These are phyloP conservation scores for Acyrthosiphon pisum DNA, from an alignment of 1,140 invertebrate species.

Conservation along the genomic window DNA sequence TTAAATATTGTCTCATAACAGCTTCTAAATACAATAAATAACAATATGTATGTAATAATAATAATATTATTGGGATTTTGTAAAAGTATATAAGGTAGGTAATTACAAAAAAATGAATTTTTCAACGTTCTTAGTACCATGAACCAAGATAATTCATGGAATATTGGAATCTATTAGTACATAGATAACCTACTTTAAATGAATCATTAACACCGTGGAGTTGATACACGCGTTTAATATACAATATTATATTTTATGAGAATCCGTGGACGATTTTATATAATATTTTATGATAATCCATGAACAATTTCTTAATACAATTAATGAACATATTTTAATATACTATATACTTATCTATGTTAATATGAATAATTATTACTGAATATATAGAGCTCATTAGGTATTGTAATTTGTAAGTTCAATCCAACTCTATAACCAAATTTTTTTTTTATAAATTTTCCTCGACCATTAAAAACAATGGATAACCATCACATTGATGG, in stretches of 20 bases:
- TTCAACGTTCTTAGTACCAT: no score
- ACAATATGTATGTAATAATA: no score
- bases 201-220: neutral
- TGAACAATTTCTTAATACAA: neutral
- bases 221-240: neutral
- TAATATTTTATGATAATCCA: no score
- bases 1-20: no score
- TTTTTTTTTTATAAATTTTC: neutral
- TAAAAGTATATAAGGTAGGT: no score
- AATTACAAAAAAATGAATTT: no score
- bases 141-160: no score
- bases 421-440: neutral
- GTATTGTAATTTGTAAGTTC: neutral
- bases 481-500: neutral
- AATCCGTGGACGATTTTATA: neutral
- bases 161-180: no score
- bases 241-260: neutral
- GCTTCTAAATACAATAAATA: no score
- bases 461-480: neutral
- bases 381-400: neutral
- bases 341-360: no score
- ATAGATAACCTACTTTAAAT: neutral
- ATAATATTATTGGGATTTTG: no score
- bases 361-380: neutral
- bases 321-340: no score